phyloP scores from a whole-genome alignment of 2,797 vertebrate genomes.

The Eleutherodactylus coqui region DNA sequence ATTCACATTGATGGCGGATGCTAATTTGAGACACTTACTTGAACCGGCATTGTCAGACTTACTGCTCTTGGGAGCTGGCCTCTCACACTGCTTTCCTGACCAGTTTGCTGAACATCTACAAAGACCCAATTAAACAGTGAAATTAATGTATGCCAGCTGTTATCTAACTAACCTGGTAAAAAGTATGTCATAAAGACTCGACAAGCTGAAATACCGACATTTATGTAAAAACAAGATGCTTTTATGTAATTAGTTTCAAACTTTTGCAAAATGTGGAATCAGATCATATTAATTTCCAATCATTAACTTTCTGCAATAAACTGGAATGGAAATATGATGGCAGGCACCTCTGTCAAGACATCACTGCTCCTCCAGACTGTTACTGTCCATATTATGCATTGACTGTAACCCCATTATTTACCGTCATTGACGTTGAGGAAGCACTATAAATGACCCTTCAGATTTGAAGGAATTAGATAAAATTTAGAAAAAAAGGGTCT shows the following conservation, averaged over 20 bases:
- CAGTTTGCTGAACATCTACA: constrained; percentile 96
- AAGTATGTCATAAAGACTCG: constrained; percentile 44
- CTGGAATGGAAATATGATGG: neutral
- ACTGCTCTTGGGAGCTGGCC: constrained; percentile 98
- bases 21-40: constrained; percentile 81
- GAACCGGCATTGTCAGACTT: constrained; percentile 92
- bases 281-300: constrained; percentile 5
- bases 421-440: neutral
- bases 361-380: neutral
- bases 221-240: neutral
- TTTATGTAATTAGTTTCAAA: constrained; percentile 31
- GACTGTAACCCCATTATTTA: neutral
- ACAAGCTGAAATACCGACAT: constrained; percentile 10
- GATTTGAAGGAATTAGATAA: neutral
- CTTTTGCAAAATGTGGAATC: constrained; percentile 39
- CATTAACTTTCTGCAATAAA: constrained; percentile 13
- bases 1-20: neutral
- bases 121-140: constrained; percentile 72
- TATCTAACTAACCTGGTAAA: constrained; percentile 57
- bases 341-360: neutral
- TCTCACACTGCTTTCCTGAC: constrained; percentile 98
- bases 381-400: neutral
- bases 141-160: constrained; percentile 67
- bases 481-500: too few relatives aligned
- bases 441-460: neutral